Evolutionary conservation across 2,113 vertebrate species (phyloP), one percentile per base, ranked within the genome.

Genomic region (Ictalurus punctatus): DNA sequence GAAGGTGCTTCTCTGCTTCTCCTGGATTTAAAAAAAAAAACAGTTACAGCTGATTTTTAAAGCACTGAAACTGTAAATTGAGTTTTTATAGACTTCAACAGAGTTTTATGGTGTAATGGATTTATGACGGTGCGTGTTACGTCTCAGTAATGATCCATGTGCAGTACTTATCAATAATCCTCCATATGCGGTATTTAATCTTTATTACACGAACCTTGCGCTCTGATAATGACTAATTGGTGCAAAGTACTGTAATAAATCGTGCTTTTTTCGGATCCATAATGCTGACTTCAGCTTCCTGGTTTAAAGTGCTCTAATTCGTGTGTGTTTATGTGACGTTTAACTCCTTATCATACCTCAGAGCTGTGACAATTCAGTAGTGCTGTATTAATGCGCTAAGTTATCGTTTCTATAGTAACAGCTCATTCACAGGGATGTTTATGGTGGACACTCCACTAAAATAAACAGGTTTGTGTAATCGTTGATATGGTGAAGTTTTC

Each of bases 1-100:
- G 94, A 99, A 99, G 59, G 93, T 94, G 88, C 95, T 94, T 89
- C 98, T 97, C 95, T 98, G 97, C 67, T 97, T 97, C 83, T 98
- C 98, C 98, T 99, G 91, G 30, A 88, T n/a, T 86, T 79, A 92
- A 90, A 91, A 59, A 90, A 54, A 63, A 27, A 13, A 13, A 16
- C 27, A 73, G 0, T 37, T 37, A 6, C 2, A 16, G 23, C 13
- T 40, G 13, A 44, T 52, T 85, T 69, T 54, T 25, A 37, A 59
- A 30, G 34, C 52, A 25, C 0, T 14, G 16, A 1, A 37, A 34
- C 12, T 23, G 44, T 30, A 27, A 37, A 54, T 6, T 1, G 1
- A 86, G 54, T n/a, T 48, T 67, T 40, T 34, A 52, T 25, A 34
- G n/a, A 69, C 48, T 7, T n/a, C 7, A 67, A n/a, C 40, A 67